Conservation (phyloP, 1,140 invertebrate species). For the Microplitis demolitor region DNA sequence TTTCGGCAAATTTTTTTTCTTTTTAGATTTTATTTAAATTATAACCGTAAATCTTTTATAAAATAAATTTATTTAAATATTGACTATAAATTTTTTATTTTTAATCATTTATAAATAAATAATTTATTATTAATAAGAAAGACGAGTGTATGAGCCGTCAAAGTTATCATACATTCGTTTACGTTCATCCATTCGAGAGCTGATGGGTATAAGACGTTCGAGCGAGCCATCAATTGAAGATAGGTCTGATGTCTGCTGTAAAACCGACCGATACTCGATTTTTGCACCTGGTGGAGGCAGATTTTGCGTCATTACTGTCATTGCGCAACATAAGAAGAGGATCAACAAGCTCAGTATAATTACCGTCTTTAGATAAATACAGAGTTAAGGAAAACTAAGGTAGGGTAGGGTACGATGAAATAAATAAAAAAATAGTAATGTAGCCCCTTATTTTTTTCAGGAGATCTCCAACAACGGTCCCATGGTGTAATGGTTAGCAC, state of each 20-base stretch:
- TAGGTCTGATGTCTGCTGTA: constrained; percentile 19
- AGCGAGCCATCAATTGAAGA: constrained; percentile 3
- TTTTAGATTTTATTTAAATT: not conserved
- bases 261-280: not conserved
- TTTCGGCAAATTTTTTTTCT: constrained; percentile 53
- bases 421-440: too few species aligned
- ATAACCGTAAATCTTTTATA: too few species aligned
- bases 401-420: not conserved
- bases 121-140: not conserved
- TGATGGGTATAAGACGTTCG: too few species aligned
- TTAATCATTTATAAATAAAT: not conserved
- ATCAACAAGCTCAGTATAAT: constrained; percentile 24
- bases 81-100: too few species aligned
- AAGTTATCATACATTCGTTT: not conserved
- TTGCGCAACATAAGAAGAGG: constrained; percentile 27
- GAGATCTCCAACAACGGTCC: constrained; percentile 34
- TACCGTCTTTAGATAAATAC: constrained; percentile 22
- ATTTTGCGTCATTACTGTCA: constrained; percentile 19
- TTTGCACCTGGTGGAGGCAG: constrained; percentile 10
- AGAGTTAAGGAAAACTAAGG: too few species aligned
- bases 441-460: not conserved
- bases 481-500: constrained; percentile 60
- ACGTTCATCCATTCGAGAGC: too few species aligned
- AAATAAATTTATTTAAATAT: too few species aligned
- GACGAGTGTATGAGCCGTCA: not conserved